Conservation (phyloP, 2,797 vertebrate species). For the Parambassis ranga region DNA sequence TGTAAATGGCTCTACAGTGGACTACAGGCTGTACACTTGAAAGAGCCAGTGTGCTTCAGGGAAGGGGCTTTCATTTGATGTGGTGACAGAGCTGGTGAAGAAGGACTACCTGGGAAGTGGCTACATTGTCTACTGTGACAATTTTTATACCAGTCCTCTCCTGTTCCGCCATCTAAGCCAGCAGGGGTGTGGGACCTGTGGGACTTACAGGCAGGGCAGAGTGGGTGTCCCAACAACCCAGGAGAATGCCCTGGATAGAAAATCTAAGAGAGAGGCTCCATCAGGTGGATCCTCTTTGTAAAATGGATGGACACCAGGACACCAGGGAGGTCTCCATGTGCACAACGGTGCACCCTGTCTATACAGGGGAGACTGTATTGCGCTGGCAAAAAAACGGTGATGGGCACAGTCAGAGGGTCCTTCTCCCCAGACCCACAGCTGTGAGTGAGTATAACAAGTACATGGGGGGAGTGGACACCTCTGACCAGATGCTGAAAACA, state of each 20-base stretch:
- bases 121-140: neutral
- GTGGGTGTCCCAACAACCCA: neutral
- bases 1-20: neutral
- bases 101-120: neutral
- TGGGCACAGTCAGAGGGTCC: neutral
- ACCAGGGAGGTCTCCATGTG: slow-evolving; percentile 1
- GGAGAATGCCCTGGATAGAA: slow-evolving; percentile 1
- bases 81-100: neutral
- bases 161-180: slow-evolving; percentile 2
- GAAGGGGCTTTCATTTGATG: neutral
- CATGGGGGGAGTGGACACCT: neutral
- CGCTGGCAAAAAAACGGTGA: neutral
- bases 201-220: neutral
- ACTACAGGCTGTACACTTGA: neutral
- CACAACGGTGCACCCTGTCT: neutral
- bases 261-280: neutral
- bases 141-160: slow-evolving; percentile 12
- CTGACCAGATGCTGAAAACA: neutral
- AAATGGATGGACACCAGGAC: slow-evolving; percentile 1
- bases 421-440: neutral
- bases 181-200: neutral
- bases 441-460: neutral
- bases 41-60: neutral
- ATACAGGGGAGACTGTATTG: neutral
- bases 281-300: neutral